A percentile compares a stretch with the other conserved stretches of the same genome.
phyloP scores from a whole-genome alignment of 1,140 invertebrate genomes.

The Eueides isabella region DNA sequence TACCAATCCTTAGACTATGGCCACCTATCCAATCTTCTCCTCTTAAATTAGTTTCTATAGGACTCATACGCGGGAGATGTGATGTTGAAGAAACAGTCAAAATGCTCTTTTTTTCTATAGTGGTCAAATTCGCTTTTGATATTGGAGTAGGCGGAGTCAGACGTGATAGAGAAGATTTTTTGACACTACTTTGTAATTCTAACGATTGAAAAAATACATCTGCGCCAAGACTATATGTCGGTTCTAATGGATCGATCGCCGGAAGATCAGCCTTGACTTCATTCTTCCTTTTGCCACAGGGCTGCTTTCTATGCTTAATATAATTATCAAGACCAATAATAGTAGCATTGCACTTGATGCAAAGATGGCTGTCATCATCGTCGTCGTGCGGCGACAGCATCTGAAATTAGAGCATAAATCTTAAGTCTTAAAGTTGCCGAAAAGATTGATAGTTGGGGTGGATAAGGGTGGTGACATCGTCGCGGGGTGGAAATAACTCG shows the following conservation, averaged over 20 bases:
- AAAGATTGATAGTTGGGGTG: constrained; percentile 48
- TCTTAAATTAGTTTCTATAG: constrained; percentile 72
- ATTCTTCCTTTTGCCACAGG: constrained; percentile 80
- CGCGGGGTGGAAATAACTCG: constrained; percentile 50
- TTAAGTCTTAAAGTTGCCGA: constrained; percentile 33
- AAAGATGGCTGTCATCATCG: constrained; percentile 91
- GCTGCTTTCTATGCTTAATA: constrained; percentile 89
- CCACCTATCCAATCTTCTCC: constrained; percentile 84
- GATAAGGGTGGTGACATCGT: constrained; percentile 48
- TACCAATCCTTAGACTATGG: constrained; percentile 80
- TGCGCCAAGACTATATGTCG: constrained; percentile 85
- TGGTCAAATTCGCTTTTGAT: constrained; percentile 71
- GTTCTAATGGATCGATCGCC: constrained; percentile 65
- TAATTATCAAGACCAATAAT: constrained; percentile 92
- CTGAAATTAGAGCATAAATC: constrained; percentile 49
- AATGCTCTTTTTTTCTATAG: constrained; percentile 63
- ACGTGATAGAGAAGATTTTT: constrained; percentile 76
- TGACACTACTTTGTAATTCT: constrained; percentile 90
- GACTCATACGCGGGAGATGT: constrained; percentile 65
- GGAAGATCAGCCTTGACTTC: constrained; percentile 61
- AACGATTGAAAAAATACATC: constrained; percentile 93
- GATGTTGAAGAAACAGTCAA: constrained; percentile 61
- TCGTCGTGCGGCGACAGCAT: constrained; percentile 83
- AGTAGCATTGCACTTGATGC: constrained; percentile 92
- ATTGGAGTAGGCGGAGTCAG: constrained; percentile 67